Evolutionary conservation across 2,888 invertebrate genomes (phyloP), one percentile per base, ranked within the genome.

Genomic region (Schizotus pectinicornis): DNA sequence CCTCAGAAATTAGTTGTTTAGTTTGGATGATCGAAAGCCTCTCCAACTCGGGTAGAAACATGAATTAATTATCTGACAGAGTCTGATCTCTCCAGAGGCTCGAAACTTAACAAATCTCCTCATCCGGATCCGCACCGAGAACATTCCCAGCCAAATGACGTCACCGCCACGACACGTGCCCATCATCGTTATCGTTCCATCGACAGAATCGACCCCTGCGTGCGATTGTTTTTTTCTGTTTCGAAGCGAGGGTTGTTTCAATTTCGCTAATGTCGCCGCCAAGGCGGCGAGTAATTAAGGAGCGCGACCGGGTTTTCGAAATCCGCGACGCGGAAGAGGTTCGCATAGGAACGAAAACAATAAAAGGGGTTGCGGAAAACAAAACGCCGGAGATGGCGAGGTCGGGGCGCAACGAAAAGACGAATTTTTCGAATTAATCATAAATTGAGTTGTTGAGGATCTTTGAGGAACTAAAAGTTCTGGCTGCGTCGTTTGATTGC

Each of bases 11-110:
- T 69, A 69, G 68, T 69, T 68, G 69, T 67, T 67, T 67, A 68
- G 67, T 69, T 69, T 64, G 61, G 70, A 69, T 72, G 71, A 72
- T 74, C 68, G 70, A 73, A 67, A 67, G 67, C 68, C 67, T 63
- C 67, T 71, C 65, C 65, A 68, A 70, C 58, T 70, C 63, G 65
- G 67, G 59, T 65, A 64, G 66, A 69, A 70, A 71, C 72, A 71
- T 73, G 73, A 73, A 74, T 74, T 74, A 74, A 73, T 74, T 71
- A 74, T 72, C 69, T 64, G 65, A 67, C 70, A 65, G 62, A 64
- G 71, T 62, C 70, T 67, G 55, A 69, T 68, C 65, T 66, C 70
- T 68, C 66, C 63, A 46, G 69, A 67, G 68, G 61, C 58, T 56
- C 56, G 55, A 52, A 67, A 67, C 65, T 69, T 61, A 60, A 53